phyloP scores from a whole-genome alignment of 2,888 invertebrate species.

The Platycnemis pennipes region DNA sequence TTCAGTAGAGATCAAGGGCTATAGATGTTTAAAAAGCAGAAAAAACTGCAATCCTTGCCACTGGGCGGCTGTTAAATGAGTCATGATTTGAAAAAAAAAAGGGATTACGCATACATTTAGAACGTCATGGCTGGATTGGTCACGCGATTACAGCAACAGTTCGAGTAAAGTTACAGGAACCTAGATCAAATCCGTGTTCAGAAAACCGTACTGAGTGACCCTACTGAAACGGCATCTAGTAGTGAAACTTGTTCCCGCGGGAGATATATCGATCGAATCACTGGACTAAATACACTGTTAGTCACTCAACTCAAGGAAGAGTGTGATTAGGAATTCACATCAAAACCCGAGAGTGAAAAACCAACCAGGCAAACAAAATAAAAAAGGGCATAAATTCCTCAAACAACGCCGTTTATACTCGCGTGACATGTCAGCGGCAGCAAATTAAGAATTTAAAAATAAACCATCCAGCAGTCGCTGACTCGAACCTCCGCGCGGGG shows the following conservation, averaged over 20 bases:
- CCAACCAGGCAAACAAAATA: neutral
- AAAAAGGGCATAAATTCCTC: neutral
- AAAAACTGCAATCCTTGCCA: neutral
- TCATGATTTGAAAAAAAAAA: too few species aligned
- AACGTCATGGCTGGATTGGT: neutral
- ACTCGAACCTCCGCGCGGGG: neutral
- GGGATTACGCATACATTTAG: neutral
- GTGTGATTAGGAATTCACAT: neutral
- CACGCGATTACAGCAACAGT: neutral
- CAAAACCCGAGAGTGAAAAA: neutral
- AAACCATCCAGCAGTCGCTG: neutral
- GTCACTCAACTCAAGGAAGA: neutral
- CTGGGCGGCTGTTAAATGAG: too few species aligned
- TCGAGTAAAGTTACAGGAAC: neutral
- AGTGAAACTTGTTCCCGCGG: neutral
- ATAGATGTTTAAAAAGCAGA: too few species aligned
- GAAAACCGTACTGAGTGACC: neutral
- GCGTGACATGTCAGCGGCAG: neutral
- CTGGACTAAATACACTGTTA: neutral
- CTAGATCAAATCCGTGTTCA: neutral
- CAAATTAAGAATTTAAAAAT: neutral
- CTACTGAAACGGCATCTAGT: neutral
- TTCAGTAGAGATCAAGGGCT: too few species aligned
- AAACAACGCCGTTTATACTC: neutral
- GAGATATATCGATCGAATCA: neutral